A percentile compares a stretch with the other conserved stretches of the same genome.
phyloP scores from a whole-genome alignment of 2,113 vertebrate genomes.

The Indicator indicator region DNA sequence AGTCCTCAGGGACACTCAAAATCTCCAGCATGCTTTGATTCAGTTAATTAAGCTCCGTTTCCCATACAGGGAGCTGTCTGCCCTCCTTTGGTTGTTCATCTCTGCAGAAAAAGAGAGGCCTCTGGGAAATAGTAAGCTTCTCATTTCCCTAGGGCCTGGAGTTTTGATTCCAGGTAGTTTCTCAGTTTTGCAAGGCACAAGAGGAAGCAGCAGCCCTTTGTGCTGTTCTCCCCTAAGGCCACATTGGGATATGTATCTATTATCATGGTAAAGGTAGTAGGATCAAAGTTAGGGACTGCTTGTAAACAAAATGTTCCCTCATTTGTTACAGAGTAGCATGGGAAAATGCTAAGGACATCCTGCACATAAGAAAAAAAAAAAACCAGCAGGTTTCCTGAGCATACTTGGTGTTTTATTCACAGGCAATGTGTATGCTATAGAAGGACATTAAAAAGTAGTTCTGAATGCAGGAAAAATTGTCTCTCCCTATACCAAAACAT shows the following conservation, averaged over 20 bases:
- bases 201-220: neutral
- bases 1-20: neutral
- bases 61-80: neutral
- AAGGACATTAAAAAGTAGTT: neutral
- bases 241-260: neutral
- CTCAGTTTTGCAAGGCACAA: neutral
- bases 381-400: neutral
- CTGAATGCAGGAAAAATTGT: neutral
- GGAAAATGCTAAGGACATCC: neutral
- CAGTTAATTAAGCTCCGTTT: neutral
- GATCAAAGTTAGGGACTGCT: neutral
- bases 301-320: neutral
- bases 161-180: neutral
- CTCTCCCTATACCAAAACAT: neutral
- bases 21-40: neutral
- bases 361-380: neutral
- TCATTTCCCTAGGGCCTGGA: neutral
- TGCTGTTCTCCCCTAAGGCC: neutral
- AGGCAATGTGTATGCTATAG: rapidly evolving
- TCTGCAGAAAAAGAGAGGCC: neutral
- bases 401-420: neutral
- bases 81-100: neutral
- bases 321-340: neutral
- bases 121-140: neutral
- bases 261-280: neutral